phyloP scores from a whole-genome alignment of 2,113 vertebrate genomes.

The Prolemur simus region DNA sequence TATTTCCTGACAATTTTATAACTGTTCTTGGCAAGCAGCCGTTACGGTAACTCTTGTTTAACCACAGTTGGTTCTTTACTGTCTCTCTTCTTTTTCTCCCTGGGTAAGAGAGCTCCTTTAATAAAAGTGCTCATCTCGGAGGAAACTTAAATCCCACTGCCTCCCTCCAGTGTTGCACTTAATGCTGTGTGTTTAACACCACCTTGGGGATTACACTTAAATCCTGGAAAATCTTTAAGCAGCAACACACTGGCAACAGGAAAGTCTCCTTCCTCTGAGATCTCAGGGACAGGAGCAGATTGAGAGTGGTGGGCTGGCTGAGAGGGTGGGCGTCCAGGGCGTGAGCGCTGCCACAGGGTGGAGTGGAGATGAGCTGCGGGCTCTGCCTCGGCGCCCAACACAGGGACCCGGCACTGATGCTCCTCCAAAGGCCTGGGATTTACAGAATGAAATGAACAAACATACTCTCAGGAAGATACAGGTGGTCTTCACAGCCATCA shows the following conservation, averaged over 20 bases:
- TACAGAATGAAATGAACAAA: neutral
- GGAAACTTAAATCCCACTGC: constrained; percentile 67
- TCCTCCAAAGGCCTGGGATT: neutral
- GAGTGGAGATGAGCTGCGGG: neutral
- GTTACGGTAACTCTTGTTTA: constrained; percentile 46
- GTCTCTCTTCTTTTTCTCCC: constrained; percentile 34
- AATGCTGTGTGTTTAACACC: constrained; percentile 70
- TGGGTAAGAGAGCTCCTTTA: constrained; percentile 47
- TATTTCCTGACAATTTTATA: constrained; percentile 8
- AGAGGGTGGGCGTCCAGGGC: neutral
- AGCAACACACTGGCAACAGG: constrained; percentile 51
- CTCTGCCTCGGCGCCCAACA: neutral
- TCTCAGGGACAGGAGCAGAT: neutral
- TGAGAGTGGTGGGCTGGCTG: neutral
- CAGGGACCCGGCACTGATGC: neutral
- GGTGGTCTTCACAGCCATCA: neutral
- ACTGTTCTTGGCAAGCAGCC: constrained; percentile 16
- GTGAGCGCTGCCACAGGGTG: neutral
- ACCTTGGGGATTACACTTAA: constrained; percentile 72
- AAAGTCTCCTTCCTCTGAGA: constrained; percentile 47
- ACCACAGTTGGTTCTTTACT: constrained; percentile 34
- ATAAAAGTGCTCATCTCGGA: constrained; percentile 71
- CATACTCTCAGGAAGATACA: neutral
- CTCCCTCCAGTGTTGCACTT: constrained; percentile 58
- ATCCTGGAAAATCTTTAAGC: constrained; percentile 70